A percentile compares a stretch with the other conserved stretches of the same genome.
phyloP scores from a whole-genome alignment of 2,113 vertebrate species.

The Rhinogobius similis region DNA sequence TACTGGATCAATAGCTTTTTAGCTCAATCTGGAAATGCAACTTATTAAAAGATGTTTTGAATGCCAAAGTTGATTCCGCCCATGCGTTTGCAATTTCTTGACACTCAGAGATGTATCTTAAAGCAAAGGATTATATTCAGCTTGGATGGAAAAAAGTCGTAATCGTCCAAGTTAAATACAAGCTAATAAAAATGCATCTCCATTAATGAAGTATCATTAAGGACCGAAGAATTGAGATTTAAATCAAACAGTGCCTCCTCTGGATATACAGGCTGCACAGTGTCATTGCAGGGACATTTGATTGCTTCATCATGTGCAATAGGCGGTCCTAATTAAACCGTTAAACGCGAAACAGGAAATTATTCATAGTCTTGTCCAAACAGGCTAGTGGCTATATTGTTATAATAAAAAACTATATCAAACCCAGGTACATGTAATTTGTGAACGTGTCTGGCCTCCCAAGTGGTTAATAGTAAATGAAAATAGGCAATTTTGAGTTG shows the following conservation, averaged over 20 bases:
- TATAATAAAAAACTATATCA: background rate
- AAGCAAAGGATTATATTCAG: background rate
- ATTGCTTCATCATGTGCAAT: background rate
- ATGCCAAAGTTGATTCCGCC: background rate
- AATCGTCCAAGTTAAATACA: background rate
- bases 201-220: background rate
- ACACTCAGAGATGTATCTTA: background rate
- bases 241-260: background rate
- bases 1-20: constrained; percentile 15
- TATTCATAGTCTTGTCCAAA: background rate
- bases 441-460: background rate
- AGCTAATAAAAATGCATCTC: background rate
- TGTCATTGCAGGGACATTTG: background rate
- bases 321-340: background rate
- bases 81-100: background rate
- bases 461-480: background rate
- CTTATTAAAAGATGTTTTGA: constrained; percentile 2
- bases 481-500: background rate
- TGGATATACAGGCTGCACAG: background rate
- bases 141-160: background rate
- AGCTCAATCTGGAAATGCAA: background rate
- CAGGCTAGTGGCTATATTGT: background rate
- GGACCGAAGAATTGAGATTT: background rate
- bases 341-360: background rate
- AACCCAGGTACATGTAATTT: too few species aligned